These are phyloP conservation scores for Anoplophora glabripennis DNA, from an alignment of 1,140 invertebrate genomes.

Conservation along the genomic window DNA sequence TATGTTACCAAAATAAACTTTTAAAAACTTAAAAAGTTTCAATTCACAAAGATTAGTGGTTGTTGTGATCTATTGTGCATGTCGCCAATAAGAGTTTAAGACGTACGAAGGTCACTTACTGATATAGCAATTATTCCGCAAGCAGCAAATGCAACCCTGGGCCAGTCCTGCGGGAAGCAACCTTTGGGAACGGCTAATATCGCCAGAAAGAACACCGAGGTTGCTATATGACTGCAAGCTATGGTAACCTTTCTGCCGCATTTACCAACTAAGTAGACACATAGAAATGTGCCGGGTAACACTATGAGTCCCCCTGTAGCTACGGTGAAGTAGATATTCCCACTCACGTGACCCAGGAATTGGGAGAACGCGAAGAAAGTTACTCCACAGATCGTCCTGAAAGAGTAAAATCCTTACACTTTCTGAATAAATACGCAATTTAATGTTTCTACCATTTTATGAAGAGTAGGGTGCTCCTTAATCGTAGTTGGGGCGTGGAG, in stretches of 20 bases:
- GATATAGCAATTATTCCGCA: conserved; percentile 66
- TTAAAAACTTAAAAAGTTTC: not conserved
- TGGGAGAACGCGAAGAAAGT: conserved; percentile 72
- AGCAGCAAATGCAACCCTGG: conserved; percentile 58
- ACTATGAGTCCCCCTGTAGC: conserved; percentile 60
- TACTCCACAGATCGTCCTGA: conserved; percentile 56
- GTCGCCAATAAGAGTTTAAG: not conserved
- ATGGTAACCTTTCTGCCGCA: conserved; percentile 63
- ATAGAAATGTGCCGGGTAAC: conserved; percentile 66
- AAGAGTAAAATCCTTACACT: conserved; percentile 19
- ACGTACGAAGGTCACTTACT: conserved; percentile 48
- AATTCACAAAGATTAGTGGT: not conserved
- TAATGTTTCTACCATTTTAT: conserved; percentile 59
- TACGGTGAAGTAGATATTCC: conserved; percentile 70
- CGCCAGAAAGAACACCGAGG: conserved; percentile 59
- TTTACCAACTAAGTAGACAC: conserved; percentile 61
- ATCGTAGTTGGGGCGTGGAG: conserved; percentile 64
- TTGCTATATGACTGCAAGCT: conserved; percentile 58
- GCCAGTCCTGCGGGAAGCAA: conserved; percentile 49
- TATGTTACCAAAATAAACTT: no score
- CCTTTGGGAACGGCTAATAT: conserved; percentile 54
- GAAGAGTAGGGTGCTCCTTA: conserved; percentile 66
- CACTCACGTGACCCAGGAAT: conserved; percentile 66
- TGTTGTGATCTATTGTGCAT: not conserved
- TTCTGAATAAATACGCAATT: not conserved